A percentile compares a stretch with the other conserved stretches of the same genome.
Conservation (phyloP, 2,113 vertebrate genomes). For the Sylvia atricapilla region DNA sequence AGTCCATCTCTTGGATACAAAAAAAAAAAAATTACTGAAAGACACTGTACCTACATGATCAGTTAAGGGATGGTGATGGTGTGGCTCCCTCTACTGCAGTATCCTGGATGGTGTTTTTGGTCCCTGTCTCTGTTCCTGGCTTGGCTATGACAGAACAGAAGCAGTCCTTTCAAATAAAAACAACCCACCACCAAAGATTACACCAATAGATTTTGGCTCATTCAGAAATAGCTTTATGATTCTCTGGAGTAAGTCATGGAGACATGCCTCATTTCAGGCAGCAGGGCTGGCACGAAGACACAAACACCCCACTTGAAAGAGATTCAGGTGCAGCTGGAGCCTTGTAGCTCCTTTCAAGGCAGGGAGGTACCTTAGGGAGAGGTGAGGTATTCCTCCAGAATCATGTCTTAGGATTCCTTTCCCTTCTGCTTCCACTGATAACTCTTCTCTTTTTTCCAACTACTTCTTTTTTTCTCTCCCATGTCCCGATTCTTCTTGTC, state of each 20-base stretch:
- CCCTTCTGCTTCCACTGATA: not conserved
- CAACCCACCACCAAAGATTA: not conserved
- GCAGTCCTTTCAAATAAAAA: not conserved
- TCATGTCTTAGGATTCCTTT: not conserved
- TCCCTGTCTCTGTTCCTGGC: not conserved
- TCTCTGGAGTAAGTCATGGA: not conserved
- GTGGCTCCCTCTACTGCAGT: slow-evolving; percentile 50
- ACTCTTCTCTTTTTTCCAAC: not conserved
- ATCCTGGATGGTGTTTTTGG: not conserved
- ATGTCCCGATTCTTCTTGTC: not conserved
- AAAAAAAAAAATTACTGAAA: not conserved
- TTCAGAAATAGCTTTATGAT: not conserved
- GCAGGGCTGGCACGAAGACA: not conserved
- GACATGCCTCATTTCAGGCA: not conserved
- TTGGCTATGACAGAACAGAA: not conserved
- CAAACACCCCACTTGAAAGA: not conserved
- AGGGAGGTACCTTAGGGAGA: not conserved
- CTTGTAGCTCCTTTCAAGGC: not conserved
- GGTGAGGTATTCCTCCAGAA: not conserved
- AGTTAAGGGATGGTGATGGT: not conserved
- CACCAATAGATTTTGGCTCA: not conserved
- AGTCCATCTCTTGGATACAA: not conserved
- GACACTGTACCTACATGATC: not conserved
- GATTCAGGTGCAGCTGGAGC: not conserved
- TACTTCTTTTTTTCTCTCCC: not conserved